Base-by-base conservation (phyloP, 2,113 vertebrate genomes). In the Podiceps cristatus region DNA sequence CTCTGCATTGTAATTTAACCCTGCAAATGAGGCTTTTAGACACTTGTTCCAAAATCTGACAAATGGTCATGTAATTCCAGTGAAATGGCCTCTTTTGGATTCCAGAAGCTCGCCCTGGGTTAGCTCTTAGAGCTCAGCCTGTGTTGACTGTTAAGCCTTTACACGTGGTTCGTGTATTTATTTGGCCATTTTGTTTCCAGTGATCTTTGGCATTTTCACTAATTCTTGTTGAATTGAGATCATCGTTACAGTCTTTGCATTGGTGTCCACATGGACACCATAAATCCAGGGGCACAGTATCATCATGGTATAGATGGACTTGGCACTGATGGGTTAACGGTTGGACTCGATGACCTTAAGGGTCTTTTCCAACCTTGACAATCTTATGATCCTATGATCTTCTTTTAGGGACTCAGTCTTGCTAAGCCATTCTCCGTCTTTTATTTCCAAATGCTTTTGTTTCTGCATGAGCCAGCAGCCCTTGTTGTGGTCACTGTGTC, bases 1-100 rank as follows among this genome's bases (percentile, higher is more conserved):
- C 18, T 84, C 63, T 37, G 1, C 0, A 0, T 40, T 37, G 25
- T 86, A 6, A 10, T 60, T 56, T 60, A 37, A 4, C 10, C 33
- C 71, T 49, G 7, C 9, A 47, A 35, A 35, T 25, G 49, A 88
- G 33, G 10, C 16, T 91, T 75, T 52, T 11, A 31, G 35, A 50
- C 15, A 9, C 7, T 49, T 23, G 3, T 10, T 18, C n/a, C n/a
- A 31, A 77, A 94, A 79, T 47, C 53, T 80, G 92, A 79, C 58
- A 60, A 55, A 52, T 19, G 9, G 8, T 29, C 55, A 37, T 62
- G 25, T 37, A 1, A 28, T 87, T 60, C 47, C 10, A 7, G 76
- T 44, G 44, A 12, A 59, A 17, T 40, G 4, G 5, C 9, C 19
- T 29, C 10, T 66, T 18, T 37, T 14, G 74, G 55, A 63, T 67